Conservation (phyloP, 1,140 invertebrate species). For the Leucophenga varia region DNA sequence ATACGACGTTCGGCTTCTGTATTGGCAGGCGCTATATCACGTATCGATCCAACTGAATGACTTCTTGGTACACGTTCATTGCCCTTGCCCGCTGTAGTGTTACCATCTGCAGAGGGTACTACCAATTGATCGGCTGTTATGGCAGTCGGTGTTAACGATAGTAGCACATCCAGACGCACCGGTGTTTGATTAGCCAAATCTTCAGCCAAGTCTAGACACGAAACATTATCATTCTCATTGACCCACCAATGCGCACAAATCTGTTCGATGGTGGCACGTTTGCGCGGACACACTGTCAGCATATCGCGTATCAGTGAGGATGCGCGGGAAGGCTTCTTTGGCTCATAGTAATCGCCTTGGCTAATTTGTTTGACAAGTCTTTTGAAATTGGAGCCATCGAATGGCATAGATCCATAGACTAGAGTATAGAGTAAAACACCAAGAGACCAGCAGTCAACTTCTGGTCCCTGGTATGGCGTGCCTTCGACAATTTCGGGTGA, state of each 20-base stretch:
- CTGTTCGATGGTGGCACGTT: conserved; percentile 88
- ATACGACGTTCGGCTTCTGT: conserved; percentile 66
- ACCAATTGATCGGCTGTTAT: conserved; percentile 68
- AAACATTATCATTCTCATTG: conserved; percentile 82
- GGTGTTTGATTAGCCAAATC: conserved; percentile 87
- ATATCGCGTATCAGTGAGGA: conserved; percentile 92
- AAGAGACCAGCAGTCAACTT: conserved; percentile 94
- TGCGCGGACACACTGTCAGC: conserved; percentile 86
- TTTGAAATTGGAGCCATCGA: conserved; percentile 98
- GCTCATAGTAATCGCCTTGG: conserved; percentile 95
- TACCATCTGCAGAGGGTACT: conserved; percentile 57
- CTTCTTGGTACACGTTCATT: conserved; percentile 58
- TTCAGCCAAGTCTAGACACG: conserved; percentile 83
- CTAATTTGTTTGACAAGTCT: conserved; percentile 96
- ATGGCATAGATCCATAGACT: conserved; percentile 99
- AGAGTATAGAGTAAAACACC: conserved; percentile 97
- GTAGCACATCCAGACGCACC: conserved; percentile 82
- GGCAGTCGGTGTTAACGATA: conserved; percentile 76
- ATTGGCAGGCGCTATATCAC: conserved; percentile 61
- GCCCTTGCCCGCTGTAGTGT: conserved; percentile 25
- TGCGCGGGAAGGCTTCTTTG: conserved; percentile 92
- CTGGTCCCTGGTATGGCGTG: conserved; percentile 95
- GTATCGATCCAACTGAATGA: conserved; percentile 69
- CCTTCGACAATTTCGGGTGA: conserved; percentile 99
- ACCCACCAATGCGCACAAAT: conserved; percentile 95